Percentiles rank a stretch among this genome's conserved stretches.
Conservation (phyloP, 2,797 vertebrate species). For the Micromesistius poutassou region DNA sequence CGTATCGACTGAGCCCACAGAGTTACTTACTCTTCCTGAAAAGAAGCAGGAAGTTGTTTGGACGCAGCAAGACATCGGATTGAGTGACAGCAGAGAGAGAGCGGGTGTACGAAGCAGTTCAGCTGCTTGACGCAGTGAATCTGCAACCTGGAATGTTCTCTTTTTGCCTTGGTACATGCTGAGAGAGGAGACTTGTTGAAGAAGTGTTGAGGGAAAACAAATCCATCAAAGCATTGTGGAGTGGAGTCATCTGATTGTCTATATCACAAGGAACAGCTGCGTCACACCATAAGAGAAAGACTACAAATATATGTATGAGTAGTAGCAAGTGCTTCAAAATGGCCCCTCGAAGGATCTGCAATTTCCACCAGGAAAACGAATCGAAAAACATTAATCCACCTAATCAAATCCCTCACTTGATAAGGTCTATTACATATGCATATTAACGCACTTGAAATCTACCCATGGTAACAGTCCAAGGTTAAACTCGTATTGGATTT, state of each 20-base stretch:
- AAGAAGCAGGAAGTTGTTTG: background rate
- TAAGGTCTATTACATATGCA: conserved; percentile 2
- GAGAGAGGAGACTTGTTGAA: background rate
- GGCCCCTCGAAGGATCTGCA: background rate
- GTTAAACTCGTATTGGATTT: background rate
- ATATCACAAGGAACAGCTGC: background rate
- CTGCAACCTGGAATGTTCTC: background rate
- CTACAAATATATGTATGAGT: background rate
- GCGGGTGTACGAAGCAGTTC: background rate
- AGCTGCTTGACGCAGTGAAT: background rate
- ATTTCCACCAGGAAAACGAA: conserved; percentile 4
- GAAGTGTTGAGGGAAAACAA: background rate
- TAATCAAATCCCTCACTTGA: conserved; percentile 5
- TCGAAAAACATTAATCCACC: background rate
- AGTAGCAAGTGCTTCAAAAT: background rate
- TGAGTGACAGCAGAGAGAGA: background rate
- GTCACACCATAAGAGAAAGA: background rate
- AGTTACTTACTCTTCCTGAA: background rate
- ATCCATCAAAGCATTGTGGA: background rate
- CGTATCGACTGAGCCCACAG: background rate
- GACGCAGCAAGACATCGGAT: background rate
- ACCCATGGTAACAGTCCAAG: background rate
- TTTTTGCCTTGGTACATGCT: background rate
- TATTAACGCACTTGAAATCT: conserved; percentile 1
- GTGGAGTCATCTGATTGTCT: background rate